Conservation (phyloP, 2,113 vertebrate genomes). For the Garra rufa region DNA sequence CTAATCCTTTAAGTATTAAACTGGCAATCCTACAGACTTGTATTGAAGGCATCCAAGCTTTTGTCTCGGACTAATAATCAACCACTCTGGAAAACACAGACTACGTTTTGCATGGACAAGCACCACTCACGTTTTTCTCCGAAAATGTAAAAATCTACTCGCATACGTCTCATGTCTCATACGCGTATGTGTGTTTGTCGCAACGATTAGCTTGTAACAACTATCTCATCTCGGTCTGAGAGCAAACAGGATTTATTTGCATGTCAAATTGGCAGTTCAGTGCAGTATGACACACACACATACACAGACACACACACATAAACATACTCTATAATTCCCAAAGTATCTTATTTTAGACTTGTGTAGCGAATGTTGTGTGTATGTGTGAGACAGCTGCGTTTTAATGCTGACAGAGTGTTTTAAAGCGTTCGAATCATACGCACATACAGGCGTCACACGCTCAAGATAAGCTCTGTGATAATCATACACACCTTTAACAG, state of each 20-base stretch:
- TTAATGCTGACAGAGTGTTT: conserved; percentile 9
- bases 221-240: conserved; percentile 68
- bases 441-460: background rate
- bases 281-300: conserved; percentile 63
- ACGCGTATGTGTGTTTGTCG: background rate
- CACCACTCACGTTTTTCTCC: conserved; percentile 42
- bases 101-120: background rate
- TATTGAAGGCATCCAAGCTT: background rate
- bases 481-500: conserved; percentile 41
- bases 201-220: conserved; percentile 71
- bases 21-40: background rate
- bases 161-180: conserved; percentile 4
- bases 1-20: background rate
- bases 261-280: conserved; percentile 68
- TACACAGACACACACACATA: conserved; percentile 31
- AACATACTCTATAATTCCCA: background rate
- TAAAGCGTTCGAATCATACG: background rate
- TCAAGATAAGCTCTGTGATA: conserved; percentile 17
- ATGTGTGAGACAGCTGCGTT: background rate
- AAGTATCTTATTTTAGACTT: conserved; percentile 28
- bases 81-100: background rate
- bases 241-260: conserved; percentile 76
- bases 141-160: conserved; percentile 77
- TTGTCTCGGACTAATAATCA: background rate
- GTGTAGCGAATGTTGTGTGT: background rate